Conservation (phyloP, 1,140 invertebrate genomes). For the Aphaenogaster floridana region DNA sequence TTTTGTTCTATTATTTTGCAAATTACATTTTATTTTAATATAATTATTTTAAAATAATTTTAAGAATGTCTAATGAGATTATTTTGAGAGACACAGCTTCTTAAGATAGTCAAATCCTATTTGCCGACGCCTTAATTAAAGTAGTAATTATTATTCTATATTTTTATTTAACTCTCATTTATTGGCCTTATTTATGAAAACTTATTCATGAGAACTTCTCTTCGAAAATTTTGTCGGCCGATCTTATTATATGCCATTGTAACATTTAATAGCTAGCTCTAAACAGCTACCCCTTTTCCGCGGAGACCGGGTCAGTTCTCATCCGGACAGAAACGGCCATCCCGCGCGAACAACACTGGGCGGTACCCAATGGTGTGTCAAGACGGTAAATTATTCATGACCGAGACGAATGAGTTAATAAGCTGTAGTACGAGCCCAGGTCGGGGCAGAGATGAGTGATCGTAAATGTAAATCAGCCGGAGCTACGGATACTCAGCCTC, state of each 20-base stretch:
- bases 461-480: slow-evolving; percentile 80
- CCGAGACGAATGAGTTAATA: slow-evolving; percentile 81
- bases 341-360: slow-evolving; percentile 20
- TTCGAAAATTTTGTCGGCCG: too few relatives aligned
- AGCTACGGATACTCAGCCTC: slow-evolving; percentile 61
- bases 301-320: neutral
- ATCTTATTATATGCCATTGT: neutral
- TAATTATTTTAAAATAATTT: too few relatives aligned
- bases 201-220: neutral
- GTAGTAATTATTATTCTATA: neutral
- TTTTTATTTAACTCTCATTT: neutral
- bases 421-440: slow-evolving; percentile 70
- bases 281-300: neutral
- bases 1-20: too few relatives aligned
- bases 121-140: neutral
- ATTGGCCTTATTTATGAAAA: neutral
- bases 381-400: slow-evolving; percentile 77
- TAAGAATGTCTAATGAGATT: too few relatives aligned
- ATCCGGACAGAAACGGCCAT: slow-evolving; percentile 7
- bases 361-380: slow-evolving; percentile 65
- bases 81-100: neutral
- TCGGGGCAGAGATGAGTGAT: slow-evolving; percentile 76
- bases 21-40: too few relatives aligned
- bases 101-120: neutral
- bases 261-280: neutral